phyloP scores from a whole-genome alignment of 92 coral and sea anemone species.

The Parazoanthus darwini region DNA sequence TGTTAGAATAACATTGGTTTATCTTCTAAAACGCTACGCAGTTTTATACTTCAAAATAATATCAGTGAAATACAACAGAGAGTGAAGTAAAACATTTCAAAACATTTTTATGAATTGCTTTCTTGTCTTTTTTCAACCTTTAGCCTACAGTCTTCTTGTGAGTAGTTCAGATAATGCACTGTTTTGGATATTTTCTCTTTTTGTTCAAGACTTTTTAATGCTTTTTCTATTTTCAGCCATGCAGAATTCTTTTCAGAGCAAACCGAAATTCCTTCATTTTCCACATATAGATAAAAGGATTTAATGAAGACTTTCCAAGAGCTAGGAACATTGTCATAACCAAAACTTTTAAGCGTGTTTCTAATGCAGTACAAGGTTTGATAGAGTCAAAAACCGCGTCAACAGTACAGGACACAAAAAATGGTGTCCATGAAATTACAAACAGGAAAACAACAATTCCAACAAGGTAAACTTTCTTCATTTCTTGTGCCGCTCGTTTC shows the following conservation, averaged over 20 bases:
- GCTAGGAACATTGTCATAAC: slow-evolving; percentile 12
- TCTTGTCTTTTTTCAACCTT: not conserved
- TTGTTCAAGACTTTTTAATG: not conserved
- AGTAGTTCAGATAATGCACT: not conserved
- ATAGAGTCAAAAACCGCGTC: slow-evolving; percentile 26
- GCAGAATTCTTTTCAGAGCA: not conserved
- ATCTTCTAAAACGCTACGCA: not conserved
- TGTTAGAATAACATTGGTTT: not conserved
- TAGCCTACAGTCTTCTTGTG: not conserved
- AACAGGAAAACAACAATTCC: slow-evolving; percentile 12
- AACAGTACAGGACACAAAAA: not conserved
- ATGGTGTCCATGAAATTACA: slow-evolving; percentile 17
- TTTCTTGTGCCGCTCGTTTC: slow-evolving; percentile 12
- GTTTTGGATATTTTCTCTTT: not conserved
- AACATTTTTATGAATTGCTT: not conserved
- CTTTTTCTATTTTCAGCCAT: too few species aligned
- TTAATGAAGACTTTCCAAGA: slow-evolving; percentile 8
- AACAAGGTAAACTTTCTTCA: slow-evolving; percentile 26
- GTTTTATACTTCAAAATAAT: too few species aligned
- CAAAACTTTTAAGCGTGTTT: not conserved
- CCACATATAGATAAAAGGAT: slow-evolving; percentile 23
- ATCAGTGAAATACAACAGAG: not conserved
- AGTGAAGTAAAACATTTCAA: not conserved
- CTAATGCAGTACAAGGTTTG: slow-evolving; percentile 13
- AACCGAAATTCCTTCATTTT: slow-evolving; percentile 8